phyloP scores from a whole-genome alignment of 2,113 vertebrate species.

The Psammodynastes pulverulentus region DNA sequence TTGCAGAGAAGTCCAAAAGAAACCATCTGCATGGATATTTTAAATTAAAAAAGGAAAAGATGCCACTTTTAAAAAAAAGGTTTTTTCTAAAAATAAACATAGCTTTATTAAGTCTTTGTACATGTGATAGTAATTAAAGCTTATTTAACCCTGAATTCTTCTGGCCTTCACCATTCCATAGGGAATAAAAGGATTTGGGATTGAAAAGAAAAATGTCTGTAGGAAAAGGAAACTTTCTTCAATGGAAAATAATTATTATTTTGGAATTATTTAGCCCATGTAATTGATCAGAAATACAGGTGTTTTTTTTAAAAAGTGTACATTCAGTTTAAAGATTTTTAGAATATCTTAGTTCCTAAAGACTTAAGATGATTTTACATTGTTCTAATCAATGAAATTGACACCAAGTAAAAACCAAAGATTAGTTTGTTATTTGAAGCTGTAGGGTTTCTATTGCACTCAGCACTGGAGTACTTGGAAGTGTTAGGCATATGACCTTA shows the following conservation, averaged over 20 bases:
- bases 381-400: background rate
- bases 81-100: conserved; percentile 68
- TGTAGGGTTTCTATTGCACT: background rate
- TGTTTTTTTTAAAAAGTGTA: background rate
- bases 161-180: conserved; percentile 68
- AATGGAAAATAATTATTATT: conserved; percentile 56
- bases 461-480: background rate
- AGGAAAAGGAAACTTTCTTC: conserved; percentile 65
- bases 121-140: conserved; percentile 83
- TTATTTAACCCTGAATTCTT: conserved; percentile 83
- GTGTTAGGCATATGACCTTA: background rate
- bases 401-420: background rate
- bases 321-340: background rate
- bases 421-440: background rate
- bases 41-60: conserved; percentile 81
- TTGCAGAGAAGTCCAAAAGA: conserved; percentile 76
- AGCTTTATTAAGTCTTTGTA: conserved; percentile 75
- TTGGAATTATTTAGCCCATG: conserved; percentile 51
- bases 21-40: conserved; percentile 80
- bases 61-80: conserved; percentile 65
- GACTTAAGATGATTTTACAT: conserved; percentile 2
- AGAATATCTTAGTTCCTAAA: background rate
- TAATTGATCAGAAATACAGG: conserved; percentile 20
- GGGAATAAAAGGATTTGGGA: conserved; percentile 64
- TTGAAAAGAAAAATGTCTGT: conserved; percentile 71